A percentile compares a stretch with the other conserved stretches of the same genome.
Evolutionary conservation across 2,113 vertebrate genomes (phyloP).

Genomic region (Psilopogon haemacephalus): DNA sequence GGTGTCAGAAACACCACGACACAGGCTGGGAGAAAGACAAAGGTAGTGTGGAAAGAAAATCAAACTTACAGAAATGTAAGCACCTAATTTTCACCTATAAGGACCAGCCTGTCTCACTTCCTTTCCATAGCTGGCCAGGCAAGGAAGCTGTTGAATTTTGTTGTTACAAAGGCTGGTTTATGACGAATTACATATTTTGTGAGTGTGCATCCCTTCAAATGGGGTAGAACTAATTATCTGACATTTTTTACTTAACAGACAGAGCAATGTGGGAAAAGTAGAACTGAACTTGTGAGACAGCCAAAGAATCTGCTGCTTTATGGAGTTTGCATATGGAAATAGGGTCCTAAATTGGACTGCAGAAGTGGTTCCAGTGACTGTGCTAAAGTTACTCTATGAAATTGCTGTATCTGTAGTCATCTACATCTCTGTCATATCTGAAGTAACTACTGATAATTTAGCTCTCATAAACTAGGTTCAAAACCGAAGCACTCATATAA

Average conservation of each 20-base stretch:
- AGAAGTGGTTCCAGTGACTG: neutral
- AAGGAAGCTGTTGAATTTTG: neutral
- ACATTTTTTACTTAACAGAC: neutral
- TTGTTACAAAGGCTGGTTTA: neutral
- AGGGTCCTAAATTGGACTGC: neutral
- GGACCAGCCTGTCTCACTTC: neutral
- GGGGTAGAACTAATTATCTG: neutral
- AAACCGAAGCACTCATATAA: too few relatives aligned
- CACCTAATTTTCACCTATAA: neutral
- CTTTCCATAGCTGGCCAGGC: neutral
- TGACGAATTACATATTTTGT: accelerated
- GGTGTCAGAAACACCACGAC: neutral
- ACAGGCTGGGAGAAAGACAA: neutral
- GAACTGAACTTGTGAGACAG: neutral
- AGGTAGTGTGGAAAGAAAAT: neutral
- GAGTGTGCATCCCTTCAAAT: neutral
- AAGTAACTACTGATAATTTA: too few relatives aligned
- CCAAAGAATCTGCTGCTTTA: neutral
- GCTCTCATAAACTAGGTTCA: too few relatives aligned
- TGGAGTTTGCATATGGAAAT: neutral
- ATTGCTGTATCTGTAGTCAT: neutral
- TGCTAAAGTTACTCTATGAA: neutral
- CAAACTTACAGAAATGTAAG: neutral
- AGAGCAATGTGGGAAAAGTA: neutral
- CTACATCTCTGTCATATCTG: too few relatives aligned